A percentile compares a stretch with the other conserved stretches of the same genome.
Conservation (phyloP, 2,113 vertebrate genomes). For the Galemys pyrenaicus region DNA sequence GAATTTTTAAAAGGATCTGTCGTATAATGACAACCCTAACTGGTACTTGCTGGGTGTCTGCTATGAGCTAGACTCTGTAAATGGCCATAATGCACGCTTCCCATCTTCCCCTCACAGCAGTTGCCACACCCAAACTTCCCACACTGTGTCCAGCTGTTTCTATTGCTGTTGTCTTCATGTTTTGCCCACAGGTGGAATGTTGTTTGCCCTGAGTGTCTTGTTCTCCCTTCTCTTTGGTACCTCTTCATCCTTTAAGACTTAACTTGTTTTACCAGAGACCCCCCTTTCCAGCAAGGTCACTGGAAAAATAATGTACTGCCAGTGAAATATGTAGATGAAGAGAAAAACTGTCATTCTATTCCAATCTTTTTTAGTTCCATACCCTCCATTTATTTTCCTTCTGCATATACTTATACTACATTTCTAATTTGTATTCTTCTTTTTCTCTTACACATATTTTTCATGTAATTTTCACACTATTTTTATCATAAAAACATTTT, state of each 20-base stretch:
- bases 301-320: background rate
- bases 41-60: background rate
- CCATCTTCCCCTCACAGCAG: background rate
- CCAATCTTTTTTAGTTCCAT: background rate
- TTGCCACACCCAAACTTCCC: background rate
- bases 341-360: background rate
- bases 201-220: background rate
- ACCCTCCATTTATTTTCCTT: background rate
- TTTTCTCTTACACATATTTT: conserved; percentile 23
- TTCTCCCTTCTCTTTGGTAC: background rate
- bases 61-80: too few species aligned
- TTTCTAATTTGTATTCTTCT: background rate
- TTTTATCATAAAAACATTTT: conserved; percentile 44
- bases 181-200: background rate
- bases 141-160: background rate
- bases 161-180: background rate
- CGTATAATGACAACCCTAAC: background rate
- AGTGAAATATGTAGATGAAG: background rate
- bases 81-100: background rate
- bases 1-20: background rate
- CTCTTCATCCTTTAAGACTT: background rate
- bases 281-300: background rate
- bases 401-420: background rate
- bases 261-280: background rate
- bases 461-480: conserved; percentile 39